Evolutionary conservation across 2,888 invertebrate species (phyloP).

Genomic region (Drosophila tripunctata): DNA sequence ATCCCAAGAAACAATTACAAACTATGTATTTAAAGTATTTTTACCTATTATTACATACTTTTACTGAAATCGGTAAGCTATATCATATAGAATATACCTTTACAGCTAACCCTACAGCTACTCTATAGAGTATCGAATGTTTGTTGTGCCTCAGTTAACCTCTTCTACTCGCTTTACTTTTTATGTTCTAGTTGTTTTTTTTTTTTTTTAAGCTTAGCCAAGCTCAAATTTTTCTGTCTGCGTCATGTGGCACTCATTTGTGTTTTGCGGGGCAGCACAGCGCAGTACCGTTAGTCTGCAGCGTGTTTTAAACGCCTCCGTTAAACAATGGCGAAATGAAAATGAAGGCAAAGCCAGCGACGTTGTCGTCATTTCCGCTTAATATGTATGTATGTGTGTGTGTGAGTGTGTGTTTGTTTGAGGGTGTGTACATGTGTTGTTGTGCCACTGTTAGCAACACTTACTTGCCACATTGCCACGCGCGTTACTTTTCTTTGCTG

Average conservation of each 20-base stretch:
- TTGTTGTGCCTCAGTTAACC: not conserved
- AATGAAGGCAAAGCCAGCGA: conserved; percentile 54
- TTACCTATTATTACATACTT: too few relatives aligned
- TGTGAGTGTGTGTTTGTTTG: conserved; percentile 23
- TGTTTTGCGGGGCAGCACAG: conserved; percentile 35
- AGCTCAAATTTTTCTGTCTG: conserved; percentile 64
- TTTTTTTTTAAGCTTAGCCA: conserved; percentile 47
- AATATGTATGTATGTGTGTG: conserved; percentile 35
- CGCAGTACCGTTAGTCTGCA: conserved; percentile 36
- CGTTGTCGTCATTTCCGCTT: conserved; percentile 71
- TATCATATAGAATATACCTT: too few relatives aligned
- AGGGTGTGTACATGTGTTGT: conserved; percentile 16
- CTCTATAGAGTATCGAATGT: not conserved
- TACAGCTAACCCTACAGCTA: too few relatives aligned
- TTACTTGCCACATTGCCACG: conserved; percentile 55
- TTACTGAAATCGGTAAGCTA: too few relatives aligned
- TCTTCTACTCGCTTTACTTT: too few relatives aligned
- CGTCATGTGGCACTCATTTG: conserved; percentile 73
- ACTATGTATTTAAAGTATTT: too few relatives aligned
- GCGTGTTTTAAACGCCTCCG: conserved; percentile 64
- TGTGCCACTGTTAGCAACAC: conserved; percentile 52
- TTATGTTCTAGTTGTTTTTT: conserved; percentile 15
- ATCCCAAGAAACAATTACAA: too few relatives aligned
- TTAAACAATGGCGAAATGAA: conserved; percentile 56
- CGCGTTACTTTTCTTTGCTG: conserved; percentile 13